Base-by-base conservation (phyloP, 2,113 vertebrate genomes). In the Polyodon spathula region DNA sequence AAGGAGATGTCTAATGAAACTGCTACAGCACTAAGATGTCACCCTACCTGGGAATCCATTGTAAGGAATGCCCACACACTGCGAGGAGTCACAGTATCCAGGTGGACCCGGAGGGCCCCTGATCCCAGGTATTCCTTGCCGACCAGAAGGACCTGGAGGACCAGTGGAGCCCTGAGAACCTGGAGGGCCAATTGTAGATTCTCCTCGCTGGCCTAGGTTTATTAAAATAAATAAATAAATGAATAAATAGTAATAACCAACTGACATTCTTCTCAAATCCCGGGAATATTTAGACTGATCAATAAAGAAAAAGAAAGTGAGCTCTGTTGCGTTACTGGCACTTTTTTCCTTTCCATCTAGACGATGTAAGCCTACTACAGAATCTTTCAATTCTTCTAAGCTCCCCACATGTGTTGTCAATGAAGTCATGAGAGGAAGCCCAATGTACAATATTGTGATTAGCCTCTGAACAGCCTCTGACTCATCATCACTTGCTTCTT, bases 11-110 rank as follows among this genome's bases (percentile, higher is more conserved):
- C 43, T 68, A n/a, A n/a, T 63, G 56, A 54, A 69, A 61, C 53
- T 15, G 57, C 37, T 66, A 60, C 38, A 65, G 51, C 72, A 61
- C 42, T 68, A 15, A 16, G 4, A 46, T 12, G 2, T 38, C 37
- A n/a, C 82, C 92, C 1, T 88, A 97, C 95, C 94, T 89, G 81
- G 81, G 73, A 95, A 98, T 79, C 92, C 94, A 0, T 97, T 97
- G 88, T 98, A 98, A 55, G 90, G 91, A 68, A 97, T 96, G 58
- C 96, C 95, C 15, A 94, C 89, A 61, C 96, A 98, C 78, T 95
- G 91, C 51, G 96, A 97, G 4, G 96, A 97, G 75, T 98, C 96
- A 43, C 96, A 98, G 73, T 97, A 97, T n/a, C 96, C 96, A 37
- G 94, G 74, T 58, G 92, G 87, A 37, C 95, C 95, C 0, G 91